Base-by-base conservation (phyloP, 1,140 invertebrate species). In the Neuroterus valhalla region DNA sequence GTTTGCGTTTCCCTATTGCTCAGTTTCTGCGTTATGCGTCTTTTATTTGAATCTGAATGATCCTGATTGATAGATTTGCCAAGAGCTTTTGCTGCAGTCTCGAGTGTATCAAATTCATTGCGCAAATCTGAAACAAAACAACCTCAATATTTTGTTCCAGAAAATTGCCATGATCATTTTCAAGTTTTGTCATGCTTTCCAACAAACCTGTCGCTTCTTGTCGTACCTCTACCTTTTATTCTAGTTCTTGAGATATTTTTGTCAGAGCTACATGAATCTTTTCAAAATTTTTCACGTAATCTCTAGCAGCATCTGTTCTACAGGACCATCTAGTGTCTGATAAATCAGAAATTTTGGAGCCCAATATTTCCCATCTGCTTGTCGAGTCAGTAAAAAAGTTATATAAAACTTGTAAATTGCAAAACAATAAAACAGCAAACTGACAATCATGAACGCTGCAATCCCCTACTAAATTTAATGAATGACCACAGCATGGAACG, bases 321-420 rank as follows among this genome's bases (percentile, higher is more conserved):
- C 26, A 19, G 11, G 45, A 68, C 71, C 55, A 69, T 43, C 50
- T 3, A 23, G 67, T 74, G 31, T 45, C 38, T 26, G 73, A 69
- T 50, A 70, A 46, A 46, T 19, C 48, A 23, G 42, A 46, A 17
- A 70, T 5, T 11, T 45, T 74, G 3, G 48, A 19, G 14, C 5
- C 15, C 26, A 70, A 70, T 10, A 62, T 17, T 17, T 55, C 6
- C 48, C 72, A 80, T 26, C 66, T 70, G 42, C 72, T 68, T 38
- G 70, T 75, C 2, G 72, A 78, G 12, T 43, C 69, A 71, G 21
- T 71, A 43, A 77, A 77, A 79, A 74, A 79, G 14, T n/a, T 66
- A 68, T 48, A 79, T 38, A 79, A 17, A 21, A 19, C 12, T 62
- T 75, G 72, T 26, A 77, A 14, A 44, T 70, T 2, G 21, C 8